Evolutionary conservation across 2,888 invertebrate genomes (phyloP), one percentile per base, ranked within the genome.

Genomic region (Mylabris sibirica): DNA sequence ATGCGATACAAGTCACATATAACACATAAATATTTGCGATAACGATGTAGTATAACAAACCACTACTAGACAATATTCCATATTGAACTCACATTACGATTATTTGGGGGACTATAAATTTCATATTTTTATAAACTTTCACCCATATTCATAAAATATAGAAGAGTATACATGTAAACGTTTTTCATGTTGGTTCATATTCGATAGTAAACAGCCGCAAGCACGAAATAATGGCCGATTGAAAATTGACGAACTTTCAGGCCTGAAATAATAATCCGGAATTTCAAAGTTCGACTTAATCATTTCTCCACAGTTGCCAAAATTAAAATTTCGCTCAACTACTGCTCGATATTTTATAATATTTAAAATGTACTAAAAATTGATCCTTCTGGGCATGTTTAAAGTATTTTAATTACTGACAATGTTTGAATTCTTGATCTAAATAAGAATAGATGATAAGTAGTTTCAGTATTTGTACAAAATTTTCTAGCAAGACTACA

Each of bases 11-110:
- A 30, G 59, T 59, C 68, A 62, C 65, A 65, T 59, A 26, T 59
- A 35, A n/a, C 61, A 49, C 65, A 68, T 68, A 68, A 68, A 68
- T 65, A 68, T 68, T 60, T 60, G 60, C 64, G 57, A 64, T 61
- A 68, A 68, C 60, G 60, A 64, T 60, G 67, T 60, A 53, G 17
- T 64, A 24, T 60, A 60, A 63, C 68, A 64, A 61, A 38, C 41
- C 30, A 61, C 62, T 64, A n/a, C 59, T 26, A 65, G 49, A 59
- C 20, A 49, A 61, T 68, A 53, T 67, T 65, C 24, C 65, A 65
- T 61, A 68, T 68, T 62, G 65, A 65, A 60, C 61, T 66, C 60
- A 61, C 62, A 68, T 68, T 67, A 64, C 20, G 60, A 53, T 60
- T 59, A 64, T 65, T 68, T 53, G 35, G 60, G 49, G 60, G 60